These are phyloP conservation scores for Apistogramma diplotaenia DNA, from an alignment of 2,113 vertebrate species.

Conservation along the genomic window DNA sequence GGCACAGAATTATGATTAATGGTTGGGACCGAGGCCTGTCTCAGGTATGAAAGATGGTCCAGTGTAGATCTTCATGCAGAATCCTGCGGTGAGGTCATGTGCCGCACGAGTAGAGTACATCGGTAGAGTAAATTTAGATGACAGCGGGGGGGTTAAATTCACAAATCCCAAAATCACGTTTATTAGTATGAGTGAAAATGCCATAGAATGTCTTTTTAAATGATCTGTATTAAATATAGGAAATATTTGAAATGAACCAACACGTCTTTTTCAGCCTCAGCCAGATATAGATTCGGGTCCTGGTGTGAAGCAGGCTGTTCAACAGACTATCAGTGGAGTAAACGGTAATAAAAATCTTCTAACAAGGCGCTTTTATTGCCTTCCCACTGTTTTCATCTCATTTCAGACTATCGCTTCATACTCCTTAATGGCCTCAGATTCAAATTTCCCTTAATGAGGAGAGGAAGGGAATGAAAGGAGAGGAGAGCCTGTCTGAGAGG, in stretches of 20 bases:
- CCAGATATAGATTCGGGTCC: conserved; percentile 30
- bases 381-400: conserved; percentile 64
- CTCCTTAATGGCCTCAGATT: conserved; percentile 52
- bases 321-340: conserved; percentile 25
- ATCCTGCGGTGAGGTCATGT: neutral
- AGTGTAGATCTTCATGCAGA: neutral
- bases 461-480: neutral
- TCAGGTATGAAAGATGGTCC: conserved; percentile 12
- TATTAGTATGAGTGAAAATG: conserved; percentile 33
- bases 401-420: conserved; percentile 39
- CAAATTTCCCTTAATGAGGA: conserved; percentile 55
- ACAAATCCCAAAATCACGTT: neutral
- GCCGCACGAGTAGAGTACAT: neutral
- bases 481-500: neutral
- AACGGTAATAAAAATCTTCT: conserved; percentile 65
- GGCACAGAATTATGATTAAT: conserved; percentile 54
- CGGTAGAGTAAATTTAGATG: neutral
- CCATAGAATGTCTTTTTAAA: conserved; percentile 22
- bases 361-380: conserved; percentile 68
- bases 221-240: conserved; percentile 31
- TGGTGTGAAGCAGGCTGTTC: conserved; percentile 54
- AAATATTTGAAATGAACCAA: neutral
- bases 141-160: neutral
- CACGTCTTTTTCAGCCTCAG: neutral
- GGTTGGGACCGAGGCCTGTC: neutral